Evolutionary conservation across 2,113 vertebrate genomes (phyloP), one percentile per base, ranked within the genome.

Genomic region (Pangasianodon hypophthalmus): DNA sequence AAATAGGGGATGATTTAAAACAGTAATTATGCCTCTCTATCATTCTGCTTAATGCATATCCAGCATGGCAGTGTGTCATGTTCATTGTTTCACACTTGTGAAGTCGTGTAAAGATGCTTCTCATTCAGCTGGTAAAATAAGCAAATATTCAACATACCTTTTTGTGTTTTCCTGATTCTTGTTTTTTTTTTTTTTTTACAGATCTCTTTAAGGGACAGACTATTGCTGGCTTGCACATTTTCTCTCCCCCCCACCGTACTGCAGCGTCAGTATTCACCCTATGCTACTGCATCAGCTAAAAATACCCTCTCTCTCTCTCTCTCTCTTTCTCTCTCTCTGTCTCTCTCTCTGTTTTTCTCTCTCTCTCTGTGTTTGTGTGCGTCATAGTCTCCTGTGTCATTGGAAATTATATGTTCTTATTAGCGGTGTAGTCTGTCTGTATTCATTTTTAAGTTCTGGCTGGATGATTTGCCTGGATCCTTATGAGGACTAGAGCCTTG

Each of bases 241-340:
- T 60, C 73, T 77, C 19, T 10, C 50, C 18, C 73, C 50, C 52
- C 81, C 18, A 9, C 88, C 67, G 44, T 86, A 88, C 85, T 88
- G 86, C 87, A 88, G 60, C 21, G 82, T 88, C 81, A 80, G 90
- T 80, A 79, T 54, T 88, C 62, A 75, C 56, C 82, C 82, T 90
- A 29, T 77, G 60, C 87, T 82, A 88, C 82, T 67, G 87, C 82
- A 69, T 32, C 83, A 85, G 87, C 87, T 91, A 91, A 91, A 91
- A 88, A 88, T 88, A 88, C 69, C 44, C n/a, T 56, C 69, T 24
- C 18, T 75, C n/a, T 84, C 77, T 52, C 60, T 69, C 37, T 29
- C 67, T 50, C 64, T 73, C 58, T 46, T 84, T 85, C 48, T 60
- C 85, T 85, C 79, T 73, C 37, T 44, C 62, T 83, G 44, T 82